Evolutionary conservation across 2,888 invertebrate species (phyloP), one percentile per base, ranked within the genome.

Genomic region (Selenia dentaria): DNA sequence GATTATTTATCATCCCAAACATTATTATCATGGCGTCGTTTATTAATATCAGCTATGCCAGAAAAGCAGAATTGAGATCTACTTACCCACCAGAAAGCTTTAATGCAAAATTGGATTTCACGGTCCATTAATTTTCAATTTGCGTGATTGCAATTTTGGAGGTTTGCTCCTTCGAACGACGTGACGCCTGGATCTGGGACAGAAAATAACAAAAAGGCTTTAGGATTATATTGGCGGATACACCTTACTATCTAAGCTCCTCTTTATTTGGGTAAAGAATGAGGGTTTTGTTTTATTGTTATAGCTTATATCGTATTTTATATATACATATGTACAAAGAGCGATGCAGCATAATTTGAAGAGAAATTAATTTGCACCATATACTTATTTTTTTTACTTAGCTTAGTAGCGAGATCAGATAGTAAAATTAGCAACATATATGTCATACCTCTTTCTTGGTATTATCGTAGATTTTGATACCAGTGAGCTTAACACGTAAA

Each of bases 51-150:
- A 63, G 59, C 55, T 59, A 54, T 59, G 57, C 54, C 61, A 56
- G 57, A 43, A 53, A 59, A 69, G 66, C 62, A 64, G 62, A 61
- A 64, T 68, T 70, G 67, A 74, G 70, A 67, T 65, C 68, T 75
- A 70, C 74, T 74, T 74, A 74, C 70, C 72, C 73, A 77, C 68
- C 72, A 77, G 73, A 80, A 81, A 83, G 83, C 83, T 80, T 70
- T 79, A 83, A 87, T 86, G 82, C 82, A 83, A 86, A 87, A 88
- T 88, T 87, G 88, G 86, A 88, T 88, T 86, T 87, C 75, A 73
- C 83, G 87, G 80, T 81, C 88, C 88, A 88, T 88, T 88, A 88
- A 88, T 86, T 88, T 88, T 88, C 88, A 88, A 88, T 88, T 87
- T 87, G 82, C 79, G 85, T 87, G 87, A 88, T 88, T 88, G 88